Evolutionary conservation across 2,888 invertebrate species (phyloP).

Genomic region (Ophraella communa): DNA sequence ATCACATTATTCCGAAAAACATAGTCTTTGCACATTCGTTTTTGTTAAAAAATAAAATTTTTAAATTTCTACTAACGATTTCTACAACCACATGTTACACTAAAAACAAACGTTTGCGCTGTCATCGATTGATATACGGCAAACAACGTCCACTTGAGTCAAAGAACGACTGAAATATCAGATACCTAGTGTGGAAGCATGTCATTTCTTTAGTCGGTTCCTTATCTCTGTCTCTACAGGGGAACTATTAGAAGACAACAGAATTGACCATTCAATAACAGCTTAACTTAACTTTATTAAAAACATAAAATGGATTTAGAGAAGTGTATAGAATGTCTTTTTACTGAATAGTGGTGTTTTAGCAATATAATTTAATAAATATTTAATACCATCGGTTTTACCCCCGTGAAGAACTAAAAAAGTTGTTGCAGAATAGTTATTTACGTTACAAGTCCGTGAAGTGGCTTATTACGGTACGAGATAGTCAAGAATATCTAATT

Average conservation of each 20-base stretch:
- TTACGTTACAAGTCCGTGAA: no score
- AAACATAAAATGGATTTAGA: no score
- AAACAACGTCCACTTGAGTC: slow-evolving; percentile 34
- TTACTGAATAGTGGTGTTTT: no score
- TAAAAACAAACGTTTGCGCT: slow-evolving; percentile 10
- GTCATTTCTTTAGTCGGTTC: slow-evolving; percentile 32
- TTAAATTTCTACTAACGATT: background rate
- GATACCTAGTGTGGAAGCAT: slow-evolving; percentile 32
- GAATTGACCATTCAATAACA: background rate
- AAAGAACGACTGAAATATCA: slow-evolving; percentile 36
- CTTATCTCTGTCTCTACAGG: slow-evolving; percentile 38
- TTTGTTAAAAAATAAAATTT: background rate
- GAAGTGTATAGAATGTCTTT: no score
- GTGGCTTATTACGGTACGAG: no score
- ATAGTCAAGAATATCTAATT: no score
- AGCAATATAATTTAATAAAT: no score
- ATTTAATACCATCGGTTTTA: no score
- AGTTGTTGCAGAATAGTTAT: no score
- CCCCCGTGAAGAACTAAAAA: no score
- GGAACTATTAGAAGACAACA: background rate
- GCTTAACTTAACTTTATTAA: no score
- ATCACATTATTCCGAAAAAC: slow-evolving; percentile 34
- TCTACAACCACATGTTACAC: slow-evolving; percentile 27
- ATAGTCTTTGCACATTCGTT: slow-evolving; percentile 29
- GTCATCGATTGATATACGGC: slow-evolving; percentile 13